Evolutionary conservation across 2,888 invertebrate species (phyloP).

Genomic region (Zelleria hepariella): DNA sequence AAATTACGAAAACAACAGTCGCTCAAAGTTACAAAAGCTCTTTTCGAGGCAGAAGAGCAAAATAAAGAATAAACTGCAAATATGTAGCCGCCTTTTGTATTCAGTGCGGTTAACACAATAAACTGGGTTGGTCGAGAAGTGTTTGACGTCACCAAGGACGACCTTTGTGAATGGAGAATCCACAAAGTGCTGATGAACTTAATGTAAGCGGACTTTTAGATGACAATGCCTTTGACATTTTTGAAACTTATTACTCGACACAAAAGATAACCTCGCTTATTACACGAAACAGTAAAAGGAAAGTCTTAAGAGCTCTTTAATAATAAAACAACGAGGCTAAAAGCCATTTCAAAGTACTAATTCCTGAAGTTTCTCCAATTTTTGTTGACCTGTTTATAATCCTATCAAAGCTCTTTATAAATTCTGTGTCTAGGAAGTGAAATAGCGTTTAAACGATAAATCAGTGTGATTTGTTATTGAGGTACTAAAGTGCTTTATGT

Average conservation of each 20-base stretch:
- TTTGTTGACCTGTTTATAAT: not conserved
- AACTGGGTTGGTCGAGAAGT: constrained; percentile 38
- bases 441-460: constrained; percentile 26
- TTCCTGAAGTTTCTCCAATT: not conserved
- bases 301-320: not conserved
- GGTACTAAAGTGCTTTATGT: constrained; percentile 32
- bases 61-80: not conserved
- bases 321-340: not conserved
- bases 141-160: constrained; percentile 15
- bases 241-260: not conserved
- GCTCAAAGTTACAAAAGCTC: not conserved
- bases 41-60: too few relatives aligned
- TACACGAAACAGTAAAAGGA: not conserved
- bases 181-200: constrained; percentile 7
- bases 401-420: constrained; percentile 5
- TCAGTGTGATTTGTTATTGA: constrained; percentile 45
- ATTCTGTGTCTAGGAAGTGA: constrained; percentile 11
- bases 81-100: constrained; percentile 1
- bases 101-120: constrained; percentile 28
- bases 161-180: not conserved
- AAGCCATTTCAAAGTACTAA: too few relatives aligned
- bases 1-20: not conserved
- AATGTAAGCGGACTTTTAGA: not conserved
- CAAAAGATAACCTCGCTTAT: not conserved
- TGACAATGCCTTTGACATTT: not conserved